These are phyloP conservation scores for Euplexia lucipara DNA, from an alignment of 2,888 invertebrate genomes.

Conservation along the genomic window DNA sequence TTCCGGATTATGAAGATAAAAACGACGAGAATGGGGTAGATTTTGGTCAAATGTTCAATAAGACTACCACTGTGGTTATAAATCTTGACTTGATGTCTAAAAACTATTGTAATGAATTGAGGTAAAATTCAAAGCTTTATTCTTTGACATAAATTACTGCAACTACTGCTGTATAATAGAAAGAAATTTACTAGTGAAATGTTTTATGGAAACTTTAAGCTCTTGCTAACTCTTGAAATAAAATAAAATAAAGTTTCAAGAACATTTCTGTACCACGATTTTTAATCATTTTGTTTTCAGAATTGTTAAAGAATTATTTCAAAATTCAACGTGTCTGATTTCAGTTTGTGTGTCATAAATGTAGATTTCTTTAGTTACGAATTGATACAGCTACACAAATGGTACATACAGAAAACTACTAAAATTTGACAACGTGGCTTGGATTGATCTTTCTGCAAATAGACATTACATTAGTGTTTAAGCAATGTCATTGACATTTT, in stretches of 20 bases:
- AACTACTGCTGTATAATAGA: background rate
- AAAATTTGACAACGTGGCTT: too few relatives aligned
- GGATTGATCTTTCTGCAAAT: too few relatives aligned
- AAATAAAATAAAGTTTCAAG: background rate
- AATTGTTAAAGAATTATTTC: too few relatives aligned
- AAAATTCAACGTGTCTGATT: too few relatives aligned
- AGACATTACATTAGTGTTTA: background rate
- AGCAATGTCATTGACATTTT: background rate
- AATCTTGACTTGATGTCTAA: conserved; percentile 76
- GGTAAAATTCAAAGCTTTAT: conserved; percentile 65
- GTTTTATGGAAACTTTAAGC: background rate
- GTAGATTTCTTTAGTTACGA: too few relatives aligned
- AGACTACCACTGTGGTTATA: conserved; percentile 66
- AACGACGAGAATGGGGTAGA: conserved; percentile 59
- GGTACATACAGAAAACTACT: too few relatives aligned
- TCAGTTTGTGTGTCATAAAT: too few relatives aligned
- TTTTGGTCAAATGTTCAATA: conserved; percentile 68
- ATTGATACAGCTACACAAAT: too few relatives aligned
- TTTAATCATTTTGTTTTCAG: too few relatives aligned
- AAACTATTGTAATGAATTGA: conserved; percentile 71
- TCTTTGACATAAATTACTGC: conserved; percentile 40
- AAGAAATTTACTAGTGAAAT: conserved; percentile 10
- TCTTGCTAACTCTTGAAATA: background rate
- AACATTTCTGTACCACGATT: background rate
- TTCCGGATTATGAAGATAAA: conserved; percentile 58